Base-by-base conservation (phyloP, 2,888 invertebrate genomes). In the Sphinx pinastri region DNA sequence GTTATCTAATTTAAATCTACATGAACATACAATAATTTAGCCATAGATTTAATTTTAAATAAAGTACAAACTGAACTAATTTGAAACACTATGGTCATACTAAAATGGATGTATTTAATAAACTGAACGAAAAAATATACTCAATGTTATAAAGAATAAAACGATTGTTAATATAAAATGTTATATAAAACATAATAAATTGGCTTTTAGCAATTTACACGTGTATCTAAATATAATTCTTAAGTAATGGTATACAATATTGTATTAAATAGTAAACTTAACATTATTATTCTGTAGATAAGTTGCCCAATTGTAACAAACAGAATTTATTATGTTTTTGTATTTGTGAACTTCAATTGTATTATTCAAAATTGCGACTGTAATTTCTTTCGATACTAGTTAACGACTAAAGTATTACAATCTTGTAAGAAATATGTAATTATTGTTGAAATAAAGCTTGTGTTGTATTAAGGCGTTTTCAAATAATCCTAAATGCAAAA, bases 401-500 rank as follows among this genome's bases (percentile, higher is more conserved):
- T 74, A 60, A 7, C n/a, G 12, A 69, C 19, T 73, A 74, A 82
- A 81, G 79, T 81, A 83, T 81, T 80, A 80, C 81, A 80, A 81
- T 75, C 79, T 81, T 88, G 87, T 90, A 90, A 84, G 85, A 82
- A 85, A 84, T 81, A 77, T 88, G 82, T 88, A 88, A 87, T 86
- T 88, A 88, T 91, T 92, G 92, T 92, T 92, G 87, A 89, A 91
- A 88, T 89, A 91, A 89, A 89, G 83, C 81, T 86, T 86, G 83
- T 85, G 87, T 90, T 89, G 85, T 84, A 83, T 70, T 63, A 45
- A 13, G 25, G 47, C 51, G 19, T 16, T 59, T 69, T 49, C 13
- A 49, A 12, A 13, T 19, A 47, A 12, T 49, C 19, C 49, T 25
- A 25, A 2, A 25, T 25, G 25, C 25, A 25, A 25, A 2, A 2